Evolutionary conservation across 1,140 invertebrate species (phyloP).

Genomic region (Ceratitis capitata): DNA sequence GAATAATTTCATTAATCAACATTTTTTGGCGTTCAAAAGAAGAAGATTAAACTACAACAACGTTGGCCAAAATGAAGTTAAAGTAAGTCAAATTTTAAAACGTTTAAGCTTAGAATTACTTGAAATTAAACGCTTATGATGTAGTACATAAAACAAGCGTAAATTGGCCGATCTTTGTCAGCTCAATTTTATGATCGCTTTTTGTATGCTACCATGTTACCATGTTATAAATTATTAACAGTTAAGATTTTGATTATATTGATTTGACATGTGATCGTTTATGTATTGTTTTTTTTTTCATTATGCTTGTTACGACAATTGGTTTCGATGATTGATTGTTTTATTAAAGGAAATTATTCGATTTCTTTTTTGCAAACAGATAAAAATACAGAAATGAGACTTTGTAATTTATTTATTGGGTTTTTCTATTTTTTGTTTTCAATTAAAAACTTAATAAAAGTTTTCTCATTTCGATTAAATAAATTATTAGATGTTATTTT

Average conservation of each 20-base stretch:
- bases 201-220: background rate
- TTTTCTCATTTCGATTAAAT: no score
- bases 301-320: background rate
- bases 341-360: background rate
- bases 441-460: no score
- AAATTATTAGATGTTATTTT: no score
- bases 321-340: background rate
- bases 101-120: background rate
- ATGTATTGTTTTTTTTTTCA: background rate
- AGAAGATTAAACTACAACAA: slow-evolving; percentile 18
- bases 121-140: background rate
- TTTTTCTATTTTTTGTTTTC: no score
- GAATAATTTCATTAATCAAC: background rate
- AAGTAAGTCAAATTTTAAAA: background rate
- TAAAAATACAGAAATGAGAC: background rate
- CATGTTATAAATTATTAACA: background rate
- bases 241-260: slow-evolving; percentile 2
- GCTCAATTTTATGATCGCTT: no score
- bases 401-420: background rate
- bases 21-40: background rate
- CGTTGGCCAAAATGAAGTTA: slow-evolving; percentile 30
- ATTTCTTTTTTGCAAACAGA: background rate
- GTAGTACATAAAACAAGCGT: background rate
- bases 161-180: background rate
- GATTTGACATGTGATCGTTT: background rate